These are phyloP conservation scores for Ricordea florida DNA, from an alignment of 92 coral and sea anemone species.

Conservation along the genomic window DNA sequence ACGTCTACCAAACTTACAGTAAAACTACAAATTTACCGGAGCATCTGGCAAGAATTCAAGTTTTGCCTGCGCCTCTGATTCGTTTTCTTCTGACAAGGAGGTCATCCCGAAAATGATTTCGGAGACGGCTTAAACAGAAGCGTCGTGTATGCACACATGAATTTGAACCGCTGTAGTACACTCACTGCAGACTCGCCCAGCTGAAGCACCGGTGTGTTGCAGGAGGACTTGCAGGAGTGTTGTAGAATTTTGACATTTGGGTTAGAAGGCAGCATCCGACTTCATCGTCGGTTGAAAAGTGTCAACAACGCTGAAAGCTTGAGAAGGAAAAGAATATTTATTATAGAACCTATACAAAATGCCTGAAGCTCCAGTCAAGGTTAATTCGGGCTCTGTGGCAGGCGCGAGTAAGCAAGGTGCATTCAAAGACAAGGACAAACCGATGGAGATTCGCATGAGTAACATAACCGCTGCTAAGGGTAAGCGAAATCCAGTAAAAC, in stretches of 20 bases:
- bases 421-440: slow-evolving; percentile 95
- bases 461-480: slow-evolving; percentile 98
- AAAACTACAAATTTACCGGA: too few relatives aligned
- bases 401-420: slow-evolving; percentile 65
- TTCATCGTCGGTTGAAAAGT: neutral
- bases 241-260: neutral
- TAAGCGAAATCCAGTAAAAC: neutral
- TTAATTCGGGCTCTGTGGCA: slow-evolving; percentile 6
- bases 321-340: neutral
- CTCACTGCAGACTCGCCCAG: neutral
- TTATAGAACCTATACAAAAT: slow-evolving; percentile 3
- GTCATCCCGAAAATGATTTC: too few relatives aligned
- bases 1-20: too few relatives aligned
- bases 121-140: too few relatives aligned
- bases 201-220: neutral
- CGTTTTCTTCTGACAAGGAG: too few relatives aligned
- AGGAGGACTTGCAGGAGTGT: too few relatives aligned
- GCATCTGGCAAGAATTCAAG: too few relatives aligned
- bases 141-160: neutral
- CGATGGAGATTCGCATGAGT: slow-evolving; percentile 93
- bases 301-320: neutral
- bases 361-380: slow-evolving; percentile 80
- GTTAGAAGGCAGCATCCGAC: neutral
- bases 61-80: too few relatives aligned
- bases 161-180: neutral